Base-by-base conservation (phyloP, 2,888 invertebrate species). In the Hofmannophila pseudospretella region DNA sequence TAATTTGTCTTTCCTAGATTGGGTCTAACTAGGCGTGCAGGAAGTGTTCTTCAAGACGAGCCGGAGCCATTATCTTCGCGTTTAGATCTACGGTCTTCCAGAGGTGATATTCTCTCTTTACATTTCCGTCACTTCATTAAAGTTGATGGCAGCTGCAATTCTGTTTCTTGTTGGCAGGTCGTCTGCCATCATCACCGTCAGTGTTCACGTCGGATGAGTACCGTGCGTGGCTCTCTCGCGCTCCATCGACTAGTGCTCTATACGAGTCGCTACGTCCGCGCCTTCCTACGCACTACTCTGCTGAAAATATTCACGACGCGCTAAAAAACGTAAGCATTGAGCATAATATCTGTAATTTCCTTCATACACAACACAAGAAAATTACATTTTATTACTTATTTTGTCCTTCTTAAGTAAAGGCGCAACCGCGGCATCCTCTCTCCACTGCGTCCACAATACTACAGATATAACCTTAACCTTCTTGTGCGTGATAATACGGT, bases 201-300 rank as follows among this genome's bases (percentile, higher is more conserved):
- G 90, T 95, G 71, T 96, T 96, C 86, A 95, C 95, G 49, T 94
- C 96, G 63, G 96, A 96, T 79, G 96, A 96, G 79, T 96, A 97
- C 74, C 91, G 96, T 51, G 95, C 96, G 52, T 97, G 97, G 97
- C 79, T 97, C 66, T 93, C 95, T 45, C 90, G 96, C 34, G 94
- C 95, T 7, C 95, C 95, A 1, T 96, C 96, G 42, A 96, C 96
- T 40, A 96, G 96, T 47, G 97, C 97, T 27, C 93, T 97, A 54
- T 97, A 96, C 73, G 97, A 97, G 69, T 92, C 95, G 62, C 93
- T 96, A 69, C 90, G 96, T 46, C 93, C 95, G 41, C 92, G 94
- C 30, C 89, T 95, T 43, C 94, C 94, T 51, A 86, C 86, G 4
- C 86, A 86, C 50, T 96, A 95, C 84, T 96, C 96, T 58, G 96